Base-by-base conservation (phyloP, 2,797 vertebrate species). In the Chaetophractus vellerosus region DNA sequence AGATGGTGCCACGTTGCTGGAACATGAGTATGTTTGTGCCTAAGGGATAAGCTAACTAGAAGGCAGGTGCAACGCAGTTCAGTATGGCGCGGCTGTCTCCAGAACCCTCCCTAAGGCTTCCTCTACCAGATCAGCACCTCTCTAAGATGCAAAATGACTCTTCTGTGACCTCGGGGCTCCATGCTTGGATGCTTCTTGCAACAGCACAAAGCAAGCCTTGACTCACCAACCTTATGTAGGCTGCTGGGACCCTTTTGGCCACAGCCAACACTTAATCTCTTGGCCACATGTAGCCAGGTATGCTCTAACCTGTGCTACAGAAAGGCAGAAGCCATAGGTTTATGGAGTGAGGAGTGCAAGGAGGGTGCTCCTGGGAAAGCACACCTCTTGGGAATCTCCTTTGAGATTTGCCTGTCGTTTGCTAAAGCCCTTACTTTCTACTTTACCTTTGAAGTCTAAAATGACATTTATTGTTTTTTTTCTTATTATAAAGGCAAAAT, bases 161-260 rank as follows among this genome's bases (percentile, higher is more conserved):
- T 33, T 88, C 81, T 55, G 26, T 94, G 88, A 96, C 92, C 95
- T 96, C 81, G 28, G 41, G 45, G 48, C 31, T 92, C 78, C 76
- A 80, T 92, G 92, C 88, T 82, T 88, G 74, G 81, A 45, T 96
- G 81, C 81, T 91, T 94, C 96, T 90, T 96, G 57, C 81, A 95
- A 96, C 26, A 91, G 81, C 80, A 81, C 45, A 92, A 66, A 74
- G 48, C 80, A 97, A 96, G 84, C 86, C 59, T 90, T 96, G 96
- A 97, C 88, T 97, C 94, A 97, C 75, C 84, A 59, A 55, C 24
- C 28, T 68, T 66, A 55, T 52, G 85, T 95, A 75, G 92, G 93
- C 0, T 50, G 88, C 57, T 18, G 79, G 93, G 93, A 96, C 90
- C 94, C 90, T 92, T 72, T 38, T 18, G 82, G 74, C 74, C 76